Percentiles rank a stretch among this genome's conserved stretches.
Evolutionary conservation across 92 coral and sea anemone species (phyloP).

Genomic region (Pocillopora meandrina): DNA sequence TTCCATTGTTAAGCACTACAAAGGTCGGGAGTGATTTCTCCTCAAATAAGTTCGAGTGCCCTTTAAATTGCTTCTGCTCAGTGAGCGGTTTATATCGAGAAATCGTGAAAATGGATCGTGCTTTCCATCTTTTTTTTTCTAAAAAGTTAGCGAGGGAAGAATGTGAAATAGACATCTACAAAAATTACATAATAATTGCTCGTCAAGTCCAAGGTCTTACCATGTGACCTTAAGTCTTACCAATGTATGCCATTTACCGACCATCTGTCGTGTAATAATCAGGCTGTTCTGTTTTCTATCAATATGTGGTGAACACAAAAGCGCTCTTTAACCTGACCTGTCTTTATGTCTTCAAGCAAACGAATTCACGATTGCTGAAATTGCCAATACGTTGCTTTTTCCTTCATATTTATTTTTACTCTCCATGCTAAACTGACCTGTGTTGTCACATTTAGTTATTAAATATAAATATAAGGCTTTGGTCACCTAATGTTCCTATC

Average conservation of each 20-base stretch:
- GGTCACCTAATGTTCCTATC: constrained; percentile 47
- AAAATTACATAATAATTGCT: not conserved
- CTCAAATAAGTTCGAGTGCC: constrained; percentile 23
- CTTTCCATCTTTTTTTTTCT: not conserved
- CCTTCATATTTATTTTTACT: constrained; percentile 11
- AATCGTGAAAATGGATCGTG: not conserved
- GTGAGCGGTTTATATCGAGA: not conserved
- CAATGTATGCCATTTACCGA: not conserved
- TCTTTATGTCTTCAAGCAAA: not conserved
- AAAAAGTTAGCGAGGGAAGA: not conserved
- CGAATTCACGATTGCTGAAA: not conserved
- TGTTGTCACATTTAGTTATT: constrained; percentile 30
- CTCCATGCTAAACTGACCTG: constrained; percentile 29
- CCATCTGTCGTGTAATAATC: constrained; percentile 19
- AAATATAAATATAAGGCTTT: constrained; percentile 33
- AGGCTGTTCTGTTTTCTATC: not conserved
- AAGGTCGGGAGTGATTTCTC: constrained; percentile 6
- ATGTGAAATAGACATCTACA: not conserved
- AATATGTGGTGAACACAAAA: not conserved
- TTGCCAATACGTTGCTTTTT: constrained; percentile 3
- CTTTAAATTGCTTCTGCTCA: constrained; percentile 1
- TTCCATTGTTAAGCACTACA: not conserved
- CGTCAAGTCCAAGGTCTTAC: not conserved
- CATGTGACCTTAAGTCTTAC: constrained; percentile 17
- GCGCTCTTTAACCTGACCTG: not conserved